These are phyloP conservation scores for Gallinago paraguaiae DNA, from an alignment of 2,113 vertebrate genomes.

Conservation along the genomic window DNA sequence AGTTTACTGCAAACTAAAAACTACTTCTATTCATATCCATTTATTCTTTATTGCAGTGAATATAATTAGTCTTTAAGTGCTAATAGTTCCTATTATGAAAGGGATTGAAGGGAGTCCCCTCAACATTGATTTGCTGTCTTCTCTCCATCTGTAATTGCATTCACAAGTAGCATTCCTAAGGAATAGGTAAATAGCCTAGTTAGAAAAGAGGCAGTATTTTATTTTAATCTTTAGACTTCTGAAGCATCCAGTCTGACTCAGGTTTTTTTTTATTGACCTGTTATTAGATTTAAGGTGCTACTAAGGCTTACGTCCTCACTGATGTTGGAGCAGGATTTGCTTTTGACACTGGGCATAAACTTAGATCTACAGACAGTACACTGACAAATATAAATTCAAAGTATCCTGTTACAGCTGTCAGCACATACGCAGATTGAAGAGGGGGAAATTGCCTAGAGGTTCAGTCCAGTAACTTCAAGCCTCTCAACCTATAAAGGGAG, in stretches of 20 bases:
- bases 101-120: not conserved
- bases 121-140: not conserved
- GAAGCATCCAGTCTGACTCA: not conserved
- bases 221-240: not conserved
- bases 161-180: not conserved
- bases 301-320: not conserved
- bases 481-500: not conserved
- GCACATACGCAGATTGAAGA: not conserved
- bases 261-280: not conserved
- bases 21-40: not conserved
- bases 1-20: not conserved
- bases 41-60: not conserved
- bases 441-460: not conserved
- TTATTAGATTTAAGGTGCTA: not conserved
- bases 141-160: not conserved
- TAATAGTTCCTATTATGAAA: not conserved
- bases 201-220: not conserved
- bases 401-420: conserved; percentile 41
- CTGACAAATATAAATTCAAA: conserved; percentile 8
- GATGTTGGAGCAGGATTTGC: not conserved
- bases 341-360: not conserved
- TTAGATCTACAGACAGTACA: not conserved
- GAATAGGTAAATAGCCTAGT: not conserved
- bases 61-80: not conserved
- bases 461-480: not conserved